Conservation (phyloP, 2,113 vertebrate genomes). For the Hypocryptadius cinnamomeus region DNA sequence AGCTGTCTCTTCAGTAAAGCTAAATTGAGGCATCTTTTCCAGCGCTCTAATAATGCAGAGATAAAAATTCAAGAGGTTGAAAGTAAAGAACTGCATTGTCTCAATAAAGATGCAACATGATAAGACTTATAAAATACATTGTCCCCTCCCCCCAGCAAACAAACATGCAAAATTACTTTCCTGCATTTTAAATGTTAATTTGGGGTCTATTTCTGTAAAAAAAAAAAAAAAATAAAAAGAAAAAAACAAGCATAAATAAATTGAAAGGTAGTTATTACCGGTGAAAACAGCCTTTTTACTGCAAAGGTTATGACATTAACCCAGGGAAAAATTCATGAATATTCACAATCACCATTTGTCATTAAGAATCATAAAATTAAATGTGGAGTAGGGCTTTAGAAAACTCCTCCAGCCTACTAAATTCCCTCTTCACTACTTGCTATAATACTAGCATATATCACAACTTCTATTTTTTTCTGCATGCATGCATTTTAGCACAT, state of each 20-base stretch:
- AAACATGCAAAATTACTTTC: not conserved
- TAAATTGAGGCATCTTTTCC: not conserved
- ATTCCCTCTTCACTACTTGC: constrained; percentile 16
- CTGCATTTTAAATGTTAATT: constrained; percentile 8
- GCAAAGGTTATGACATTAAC: constrained; percentile 58
- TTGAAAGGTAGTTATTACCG: constrained; percentile 31
- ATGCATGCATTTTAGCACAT: not conserved
- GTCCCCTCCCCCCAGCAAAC: not conserved
- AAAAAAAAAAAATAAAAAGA: not conserved
- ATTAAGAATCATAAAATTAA: constrained; percentile 63
- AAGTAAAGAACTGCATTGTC: not conserved
- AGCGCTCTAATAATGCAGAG: not conserved
- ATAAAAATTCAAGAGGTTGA: not conserved
- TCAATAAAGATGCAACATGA: not conserved
- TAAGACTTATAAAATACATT: not conserved
- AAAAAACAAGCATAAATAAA: not conserved
- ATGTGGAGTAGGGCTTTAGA: constrained; percentile 52
- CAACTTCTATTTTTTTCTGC: not conserved
- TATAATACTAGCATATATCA: not conserved
- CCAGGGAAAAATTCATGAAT: constrained; percentile 62
- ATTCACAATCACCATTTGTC: constrained; percentile 62
- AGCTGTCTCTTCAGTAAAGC: not conserved
- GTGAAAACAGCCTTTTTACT: constrained; percentile 39
- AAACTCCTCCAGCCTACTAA: constrained; percentile 41
- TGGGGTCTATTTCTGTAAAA: not conserved